These are phyloP conservation scores for Chloroclystis v-ata DNA, from an alignment of 2,888 invertebrate species.

Conservation along the genomic window DNA sequence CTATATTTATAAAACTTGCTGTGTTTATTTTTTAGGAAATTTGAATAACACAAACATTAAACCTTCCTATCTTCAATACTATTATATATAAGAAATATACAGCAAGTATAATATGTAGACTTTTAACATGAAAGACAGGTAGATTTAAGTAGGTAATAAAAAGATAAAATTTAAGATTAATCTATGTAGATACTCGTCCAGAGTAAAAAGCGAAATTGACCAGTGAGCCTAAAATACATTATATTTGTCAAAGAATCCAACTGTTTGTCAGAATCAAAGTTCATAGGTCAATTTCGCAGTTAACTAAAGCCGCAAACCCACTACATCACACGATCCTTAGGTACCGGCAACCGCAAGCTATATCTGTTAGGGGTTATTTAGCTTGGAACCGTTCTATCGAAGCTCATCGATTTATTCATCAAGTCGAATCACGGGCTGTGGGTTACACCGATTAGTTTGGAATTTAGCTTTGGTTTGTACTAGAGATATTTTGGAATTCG, in stretches of 20 bases:
- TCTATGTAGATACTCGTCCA: no score
- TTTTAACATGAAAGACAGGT: no score
- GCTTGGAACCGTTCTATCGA: conserved; percentile 7
- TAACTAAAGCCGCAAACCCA: not conserved
- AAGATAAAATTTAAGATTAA: no score
- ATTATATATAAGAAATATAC: no score
- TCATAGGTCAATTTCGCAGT: not conserved
- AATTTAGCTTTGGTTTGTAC: not conserved
- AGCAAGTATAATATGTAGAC: no score
- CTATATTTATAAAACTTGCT: no score
- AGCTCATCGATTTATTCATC: conserved; percentile 14
- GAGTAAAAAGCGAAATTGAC: no score
- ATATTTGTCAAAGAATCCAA: not conserved
- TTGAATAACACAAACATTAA: no score
- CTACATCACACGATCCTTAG: not conserved
- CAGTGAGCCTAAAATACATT: not conserved
- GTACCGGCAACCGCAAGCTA: conserved; percentile 3
- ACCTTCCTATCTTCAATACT: no score
- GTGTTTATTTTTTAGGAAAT: no score
- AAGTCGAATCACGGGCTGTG: conserved; percentile 1
- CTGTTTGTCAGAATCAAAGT: not conserved
- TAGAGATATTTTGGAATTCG: no score
- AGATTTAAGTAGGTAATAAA: no score
- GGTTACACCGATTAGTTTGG: not conserved
- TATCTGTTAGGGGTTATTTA: conserved; percentile 1